A percentile compares a stretch with the other conserved stretches of the same genome.
Evolutionary conservation across 1,140 invertebrate species (phyloP).

Genomic region (Lasaia peninsularis): DNA sequence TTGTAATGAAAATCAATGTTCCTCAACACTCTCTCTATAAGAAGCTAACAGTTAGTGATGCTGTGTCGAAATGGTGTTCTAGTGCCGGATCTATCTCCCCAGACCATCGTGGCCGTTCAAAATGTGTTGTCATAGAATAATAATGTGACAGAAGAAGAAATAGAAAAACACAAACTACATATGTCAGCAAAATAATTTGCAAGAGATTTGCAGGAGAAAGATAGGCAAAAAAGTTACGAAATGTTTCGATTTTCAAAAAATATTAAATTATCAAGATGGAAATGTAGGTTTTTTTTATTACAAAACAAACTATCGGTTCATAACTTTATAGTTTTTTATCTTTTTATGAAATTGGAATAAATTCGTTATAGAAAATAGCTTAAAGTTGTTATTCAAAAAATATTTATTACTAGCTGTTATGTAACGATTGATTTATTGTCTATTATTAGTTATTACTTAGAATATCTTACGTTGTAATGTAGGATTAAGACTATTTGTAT

Average conservation of each 20-base stretch:
- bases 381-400: no score
- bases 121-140: background rate
- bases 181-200: background rate
- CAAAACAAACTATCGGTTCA: slow-evolving; percentile 12
- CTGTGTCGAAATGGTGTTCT: slow-evolving; percentile 11
- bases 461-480: no score
- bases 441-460: no score
- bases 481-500: no score
- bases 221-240: slow-evolving; percentile 4
- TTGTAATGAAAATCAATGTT: slow-evolving; percentile 10
- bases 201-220: slow-evolving; percentile 10
- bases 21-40: slow-evolving; percentile 7
- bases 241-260: slow-evolving; percentile 16
- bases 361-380: no score
- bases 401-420: no score
- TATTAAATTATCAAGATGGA: slow-evolving; percentile 10
- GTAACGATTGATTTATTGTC: no score
- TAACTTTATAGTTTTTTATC: slow-evolving; percentile 15
- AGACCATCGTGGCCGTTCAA: background rate
- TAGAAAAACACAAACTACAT: slow-evolving; percentile 7
- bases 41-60: background rate
- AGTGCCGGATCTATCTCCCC: background rate
- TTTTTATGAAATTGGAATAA: no score
- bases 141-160: slow-evolving; percentile 10
- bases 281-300: slow-evolving; percentile 16